These are phyloP conservation scores for Pseudeuparius sepicola DNA, from an alignment of 2,888 invertebrate species.

Conservation along the genomic window DNA sequence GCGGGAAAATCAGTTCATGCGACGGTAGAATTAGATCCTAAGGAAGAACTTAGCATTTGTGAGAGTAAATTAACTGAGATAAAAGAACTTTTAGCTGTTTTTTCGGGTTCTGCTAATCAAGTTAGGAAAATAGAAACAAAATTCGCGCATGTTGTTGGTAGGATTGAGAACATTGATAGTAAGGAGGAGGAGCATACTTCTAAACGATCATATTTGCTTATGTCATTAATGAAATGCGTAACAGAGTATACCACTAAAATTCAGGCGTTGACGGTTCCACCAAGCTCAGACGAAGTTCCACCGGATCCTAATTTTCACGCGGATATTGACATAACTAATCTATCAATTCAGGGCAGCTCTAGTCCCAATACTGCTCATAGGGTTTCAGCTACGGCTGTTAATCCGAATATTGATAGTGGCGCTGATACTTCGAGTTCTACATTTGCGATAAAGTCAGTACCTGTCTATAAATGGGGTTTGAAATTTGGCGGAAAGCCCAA, in stretches of 20 bases:
- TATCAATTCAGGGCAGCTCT: no score
- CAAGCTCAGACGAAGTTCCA: not conserved
- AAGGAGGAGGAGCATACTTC: not conserved
- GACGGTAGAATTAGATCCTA: not conserved
- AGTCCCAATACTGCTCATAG: no score
- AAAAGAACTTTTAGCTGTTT: not conserved
- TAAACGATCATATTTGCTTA: constrained; percentile 1
- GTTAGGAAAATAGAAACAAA: constrained; percentile 1
- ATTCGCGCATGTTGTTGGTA: not conserved
- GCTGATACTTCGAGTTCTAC: constrained; percentile 1
- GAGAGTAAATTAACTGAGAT: constrained; percentile 2
- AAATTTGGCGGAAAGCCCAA: constrained; percentile 12
- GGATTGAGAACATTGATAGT: not conserved
- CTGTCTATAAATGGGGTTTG: constrained; percentile 17
- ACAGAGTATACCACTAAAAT: not conserved
- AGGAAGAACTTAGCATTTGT: constrained; percentile 1
- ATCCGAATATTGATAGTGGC: no score
- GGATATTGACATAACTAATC: not conserved
- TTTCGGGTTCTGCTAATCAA: not conserved
- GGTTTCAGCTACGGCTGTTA: no score
- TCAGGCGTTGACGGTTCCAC: not conserved
- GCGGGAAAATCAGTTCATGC: constrained; percentile 7
- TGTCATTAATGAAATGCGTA: not conserved
- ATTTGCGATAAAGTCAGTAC: no score
- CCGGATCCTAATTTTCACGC: not conserved